Evolutionary conservation across 2,797 vertebrate genomes (phyloP).

Genomic region (Bovichtus diacanthus): DNA sequence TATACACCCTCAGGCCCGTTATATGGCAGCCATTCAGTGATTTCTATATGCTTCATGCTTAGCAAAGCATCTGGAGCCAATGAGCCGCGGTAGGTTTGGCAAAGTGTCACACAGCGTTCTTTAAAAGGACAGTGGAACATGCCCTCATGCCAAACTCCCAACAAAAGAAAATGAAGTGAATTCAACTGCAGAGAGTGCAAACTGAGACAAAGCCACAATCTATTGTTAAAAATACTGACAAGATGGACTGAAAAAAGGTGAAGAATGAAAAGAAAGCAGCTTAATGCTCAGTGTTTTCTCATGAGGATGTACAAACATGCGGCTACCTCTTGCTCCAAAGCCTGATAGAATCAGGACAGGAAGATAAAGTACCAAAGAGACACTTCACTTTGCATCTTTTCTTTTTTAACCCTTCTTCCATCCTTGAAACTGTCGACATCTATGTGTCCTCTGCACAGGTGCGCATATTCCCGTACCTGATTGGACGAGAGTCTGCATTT

Average conservation of each 20-base stretch:
- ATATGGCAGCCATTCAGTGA: slow-evolving; percentile 74
- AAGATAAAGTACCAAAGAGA: slow-evolving; percentile 53
- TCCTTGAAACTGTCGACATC: slow-evolving; percentile 54
- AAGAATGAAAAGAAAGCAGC: slow-evolving; percentile 24
- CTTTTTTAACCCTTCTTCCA: slow-evolving; percentile 39
- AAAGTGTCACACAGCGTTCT: slow-evolving; percentile 70
- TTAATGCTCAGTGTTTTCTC: slow-evolving; percentile 17
- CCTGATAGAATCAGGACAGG: slow-evolving; percentile 57
- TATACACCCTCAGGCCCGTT: slow-evolving; percentile 69
- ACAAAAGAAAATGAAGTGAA: slow-evolving; percentile 48
- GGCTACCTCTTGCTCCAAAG: slow-evolving; percentile 7
- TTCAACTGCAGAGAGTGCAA: slow-evolving; percentile 39
- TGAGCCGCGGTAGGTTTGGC: slow-evolving; percentile 77
- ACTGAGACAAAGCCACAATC: not conserved
- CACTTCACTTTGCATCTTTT: slow-evolving; percentile 47
- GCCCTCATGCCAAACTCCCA: slow-evolving; percentile 53
- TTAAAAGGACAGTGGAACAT: slow-evolving; percentile 69
- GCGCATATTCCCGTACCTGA: slow-evolving; percentile 97
- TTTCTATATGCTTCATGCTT: slow-evolving; percentile 79
- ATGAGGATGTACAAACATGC: slow-evolving; percentile 26
- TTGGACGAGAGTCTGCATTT: slow-evolving; percentile 97
- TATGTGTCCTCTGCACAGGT: slow-evolving; percentile 86
- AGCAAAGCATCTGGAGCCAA: slow-evolving; percentile 85
- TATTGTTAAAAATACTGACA: not conserved
- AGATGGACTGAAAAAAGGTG: not conserved